Percentiles rank a stretch among this genome's conserved stretches.
These are phyloP conservation scores for Nothoprocta pentlandii DNA, from an alignment of 2,113 vertebrate genomes.

Conservation along the genomic window DNA sequence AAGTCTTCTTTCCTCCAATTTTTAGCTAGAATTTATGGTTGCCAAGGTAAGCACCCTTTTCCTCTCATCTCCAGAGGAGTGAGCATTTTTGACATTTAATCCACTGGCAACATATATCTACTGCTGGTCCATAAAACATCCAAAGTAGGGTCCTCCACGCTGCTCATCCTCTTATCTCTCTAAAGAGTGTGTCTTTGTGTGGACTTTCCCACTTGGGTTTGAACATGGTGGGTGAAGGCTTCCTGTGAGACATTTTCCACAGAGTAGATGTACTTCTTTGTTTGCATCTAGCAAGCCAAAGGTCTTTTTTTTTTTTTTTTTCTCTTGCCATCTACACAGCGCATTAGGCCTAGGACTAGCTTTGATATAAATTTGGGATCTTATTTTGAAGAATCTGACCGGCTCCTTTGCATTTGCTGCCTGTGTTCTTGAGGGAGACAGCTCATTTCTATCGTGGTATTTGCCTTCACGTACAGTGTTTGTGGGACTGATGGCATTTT, in stretches of 20 bases:
- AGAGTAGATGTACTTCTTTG: neutral
- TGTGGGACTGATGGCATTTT: neutral
- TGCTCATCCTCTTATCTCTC: neutral
- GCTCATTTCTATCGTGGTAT: neutral
- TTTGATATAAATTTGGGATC: neutral
- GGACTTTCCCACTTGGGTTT: neutral
- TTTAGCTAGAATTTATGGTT: neutral
- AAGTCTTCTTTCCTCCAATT: slow-evolving; percentile 3
- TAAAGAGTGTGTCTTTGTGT: neutral
- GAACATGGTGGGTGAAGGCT: neutral
- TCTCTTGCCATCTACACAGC: neutral
- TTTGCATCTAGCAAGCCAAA: neutral
- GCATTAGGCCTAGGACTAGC: neutral
- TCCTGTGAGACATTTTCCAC: neutral
- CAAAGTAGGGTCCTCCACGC: neutral
- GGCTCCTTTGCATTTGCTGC: neutral
- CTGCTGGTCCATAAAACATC: neutral
- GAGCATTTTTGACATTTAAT: neutral
- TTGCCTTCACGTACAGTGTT: neutral
- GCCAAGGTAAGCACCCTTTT: slow-evolving; percentile 6
- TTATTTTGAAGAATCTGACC: neutral
- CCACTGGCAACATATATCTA: neutral
- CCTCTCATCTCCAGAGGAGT: neutral
- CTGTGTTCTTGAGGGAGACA: neutral
- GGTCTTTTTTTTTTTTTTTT: neutral